A percentile compares a stretch with the other conserved stretches of the same genome.
phyloP scores from a whole-genome alignment of 2,888 invertebrate genomes.

The Microdon myrmicae region DNA sequence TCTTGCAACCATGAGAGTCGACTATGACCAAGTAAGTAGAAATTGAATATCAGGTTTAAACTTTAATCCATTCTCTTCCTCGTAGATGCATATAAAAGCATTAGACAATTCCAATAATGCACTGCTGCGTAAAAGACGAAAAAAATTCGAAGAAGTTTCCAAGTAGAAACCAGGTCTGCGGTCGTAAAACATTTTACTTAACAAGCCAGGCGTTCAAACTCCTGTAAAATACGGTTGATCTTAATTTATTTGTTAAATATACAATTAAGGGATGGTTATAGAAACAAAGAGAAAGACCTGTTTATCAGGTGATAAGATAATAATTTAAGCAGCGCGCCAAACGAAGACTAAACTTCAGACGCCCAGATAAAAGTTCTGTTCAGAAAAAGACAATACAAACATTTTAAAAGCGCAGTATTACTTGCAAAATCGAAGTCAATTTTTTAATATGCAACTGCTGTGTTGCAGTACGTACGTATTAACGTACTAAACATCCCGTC shows the following conservation, averaged over 20 bases:
- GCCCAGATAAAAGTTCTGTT: no score
- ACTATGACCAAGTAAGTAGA: conserved; percentile 83
- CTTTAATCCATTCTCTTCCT: background rate
- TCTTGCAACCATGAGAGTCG: conserved; percentile 97
- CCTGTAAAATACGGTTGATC: background rate
- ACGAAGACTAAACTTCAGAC: no score
- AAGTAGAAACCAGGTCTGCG: no score
- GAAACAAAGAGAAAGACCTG: no score
- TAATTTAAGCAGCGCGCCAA: no score
- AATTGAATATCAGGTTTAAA: background rate
- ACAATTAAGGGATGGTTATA: no score
- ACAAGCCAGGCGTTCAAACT: background rate
- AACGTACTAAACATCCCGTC: no score
- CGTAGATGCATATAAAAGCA: conserved; percentile 88
- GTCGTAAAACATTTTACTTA: conserved; percentile 11
- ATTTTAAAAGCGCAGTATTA: conserved; percentile 32
- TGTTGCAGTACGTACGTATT: no score
- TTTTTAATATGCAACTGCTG: no score
- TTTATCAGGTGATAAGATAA: no score
- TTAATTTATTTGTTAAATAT: conserved; percentile 6
- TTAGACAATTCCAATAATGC: conserved; percentile 94
- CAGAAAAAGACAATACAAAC: conserved; percentile 37
- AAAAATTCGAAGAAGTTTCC: conserved; percentile 65
- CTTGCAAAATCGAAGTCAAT: no score
- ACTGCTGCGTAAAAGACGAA: conserved; percentile 85